These are phyloP conservation scores for Diorhabda elongata DNA, from an alignment of 1,140 invertebrate species.

Conservation along the genomic window DNA sequence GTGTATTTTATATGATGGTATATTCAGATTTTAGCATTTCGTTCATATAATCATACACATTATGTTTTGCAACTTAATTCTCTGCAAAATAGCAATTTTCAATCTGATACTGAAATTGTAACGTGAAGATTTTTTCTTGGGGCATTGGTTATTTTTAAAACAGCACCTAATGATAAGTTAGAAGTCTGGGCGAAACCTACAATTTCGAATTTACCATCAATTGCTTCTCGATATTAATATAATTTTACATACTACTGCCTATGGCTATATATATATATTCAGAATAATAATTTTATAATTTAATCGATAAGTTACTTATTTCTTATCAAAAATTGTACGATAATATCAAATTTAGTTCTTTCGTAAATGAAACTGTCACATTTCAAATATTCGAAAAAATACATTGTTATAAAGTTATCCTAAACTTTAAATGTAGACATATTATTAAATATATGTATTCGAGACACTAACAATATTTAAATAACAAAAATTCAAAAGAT, in stretches of 20 bases:
- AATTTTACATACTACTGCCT: conserved; percentile 42
- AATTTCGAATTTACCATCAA: conserved; percentile 47
- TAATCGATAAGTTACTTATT: conserved; percentile 24
- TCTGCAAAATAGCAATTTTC: conserved; percentile 46
- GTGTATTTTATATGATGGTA: neutral
- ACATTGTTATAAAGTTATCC: too few relatives aligned
- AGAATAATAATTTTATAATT: conserved; percentile 32
- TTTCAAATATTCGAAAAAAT: too few relatives aligned
- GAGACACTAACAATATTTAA: too few relatives aligned
- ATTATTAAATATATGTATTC: too few relatives aligned
- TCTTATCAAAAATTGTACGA: conserved; percentile 25
- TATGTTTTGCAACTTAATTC: conserved; percentile 45
- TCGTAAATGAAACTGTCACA: too few relatives aligned
- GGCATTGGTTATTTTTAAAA: conserved; percentile 31
- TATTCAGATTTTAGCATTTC: conserved; percentile 32
- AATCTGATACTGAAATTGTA: conserved; percentile 46
- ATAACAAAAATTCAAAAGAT: too few relatives aligned
- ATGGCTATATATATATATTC: conserved; percentile 24
- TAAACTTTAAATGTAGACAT: too few relatives aligned
- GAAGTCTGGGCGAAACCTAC: conserved; percentile 32
- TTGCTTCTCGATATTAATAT: conserved; percentile 45
- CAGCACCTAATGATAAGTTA: conserved; percentile 34
- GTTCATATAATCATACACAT: conserved; percentile 43
- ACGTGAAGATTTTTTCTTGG: conserved; percentile 32
- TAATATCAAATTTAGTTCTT: neutral